These are phyloP conservation scores for Pseudomyrmex dendroicus DNA, from an alignment of 1,140 invertebrate species.

Conservation along the genomic window DNA sequence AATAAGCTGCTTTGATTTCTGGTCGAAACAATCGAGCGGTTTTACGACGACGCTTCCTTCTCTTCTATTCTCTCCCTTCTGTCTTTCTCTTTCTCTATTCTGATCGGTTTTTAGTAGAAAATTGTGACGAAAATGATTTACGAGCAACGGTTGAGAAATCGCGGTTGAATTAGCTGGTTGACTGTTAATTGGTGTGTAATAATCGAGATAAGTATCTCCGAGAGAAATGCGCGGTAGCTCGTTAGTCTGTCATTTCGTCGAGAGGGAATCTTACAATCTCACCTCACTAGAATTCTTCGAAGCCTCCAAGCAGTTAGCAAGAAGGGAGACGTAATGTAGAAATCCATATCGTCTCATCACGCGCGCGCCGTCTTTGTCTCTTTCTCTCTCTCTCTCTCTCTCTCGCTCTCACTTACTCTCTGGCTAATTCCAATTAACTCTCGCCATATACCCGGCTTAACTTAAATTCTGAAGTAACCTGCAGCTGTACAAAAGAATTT, in stretches of 20 bases:
- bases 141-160: not conserved
- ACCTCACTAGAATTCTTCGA: not conserved
- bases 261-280: not conserved
- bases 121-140: no score
- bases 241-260: not conserved
- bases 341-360: conserved; percentile 33
- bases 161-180: not conserved
- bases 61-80: not conserved
- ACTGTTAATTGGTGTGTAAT: conserved; percentile 2
- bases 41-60: not conserved
- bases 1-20: conserved; percentile 54
- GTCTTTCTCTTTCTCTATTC: not conserved
- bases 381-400: no score
- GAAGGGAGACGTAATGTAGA: not conserved
- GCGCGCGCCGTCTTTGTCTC: conserved; percentile 18
- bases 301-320: not conserved
- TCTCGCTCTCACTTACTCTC: no score
- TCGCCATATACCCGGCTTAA: conserved; percentile 38
- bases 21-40: conserved; percentile 23
- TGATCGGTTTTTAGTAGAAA: no score
- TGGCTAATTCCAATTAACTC: conserved; percentile 56
- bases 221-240: not conserved
- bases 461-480: conserved; percentile 30
- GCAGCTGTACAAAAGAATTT: conserved; percentile 47
- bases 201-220: not conserved